Base-by-base conservation (phyloP, 2,113 vertebrate species). In the Chitala chitala region DNA sequence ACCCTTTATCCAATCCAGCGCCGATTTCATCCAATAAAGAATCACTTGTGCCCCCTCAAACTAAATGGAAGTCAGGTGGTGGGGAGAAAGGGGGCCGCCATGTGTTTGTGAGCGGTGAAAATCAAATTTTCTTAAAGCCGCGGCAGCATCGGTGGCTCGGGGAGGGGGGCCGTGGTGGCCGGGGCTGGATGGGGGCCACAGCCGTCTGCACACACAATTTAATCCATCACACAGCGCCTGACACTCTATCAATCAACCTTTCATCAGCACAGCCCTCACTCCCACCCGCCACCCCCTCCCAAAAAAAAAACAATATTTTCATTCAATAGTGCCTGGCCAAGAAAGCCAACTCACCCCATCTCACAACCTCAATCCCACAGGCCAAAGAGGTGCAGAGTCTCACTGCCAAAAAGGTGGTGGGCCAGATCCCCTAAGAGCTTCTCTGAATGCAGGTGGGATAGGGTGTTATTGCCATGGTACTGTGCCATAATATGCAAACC, bases 161-260 rank as follows among this genome's bases (percentile, higher is more conserved):
- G 29, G 87, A 87, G 85, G 85, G 85, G 86, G 82, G 86, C 84
- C 88, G 89, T 89, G 87, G 89, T 89, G 90, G 26, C 89, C 89
- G 88, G 90, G 91, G 89, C 89, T 90, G 91, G 86, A 86, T 86
- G 33, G 78, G 91, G 88, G 89, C 88, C 90, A 92, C 91, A 83
- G 86, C 91, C 86, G 92, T 94, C 93, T 95, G 93, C 94, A 95
- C 93, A 96, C 94, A 94, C 93, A 94, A 92, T 96, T 95, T 97
- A 98, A 96, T 97, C 94, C 95, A 94, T 94, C 92, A 94, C 94
- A 94, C 92, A 90, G 93, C 90, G 88, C 91, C 91, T 93, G 92
- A 92, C 91, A 92, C 88, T 92, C 92, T 92, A 95, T 97, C 95
- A 94, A 96, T 98, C 95, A 97, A 94, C 92, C 94, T 92, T 98